These are phyloP conservation scores for Rhagonycha lutea DNA, from an alignment of 2,888 invertebrate species.

Conservation along the genomic window DNA sequence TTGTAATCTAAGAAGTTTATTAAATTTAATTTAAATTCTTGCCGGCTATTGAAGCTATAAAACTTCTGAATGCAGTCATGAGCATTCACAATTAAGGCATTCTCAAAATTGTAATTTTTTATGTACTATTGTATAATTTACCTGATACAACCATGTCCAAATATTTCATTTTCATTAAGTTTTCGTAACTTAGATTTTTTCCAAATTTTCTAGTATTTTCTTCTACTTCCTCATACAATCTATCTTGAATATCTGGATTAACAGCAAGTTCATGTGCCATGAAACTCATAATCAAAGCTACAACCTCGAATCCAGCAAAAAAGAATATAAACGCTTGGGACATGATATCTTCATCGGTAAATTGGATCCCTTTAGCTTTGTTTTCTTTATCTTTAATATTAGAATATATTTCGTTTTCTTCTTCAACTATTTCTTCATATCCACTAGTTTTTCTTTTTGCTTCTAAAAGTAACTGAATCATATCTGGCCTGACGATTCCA, in stretches of 20 bases:
- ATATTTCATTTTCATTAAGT: conserved; percentile 2
- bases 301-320: conserved; percentile 59
- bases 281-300: conserved; percentile 57
- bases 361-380: conserved; percentile 7
- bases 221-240: background rate
- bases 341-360: conserved; percentile 57
- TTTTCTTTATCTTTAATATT: background rate
- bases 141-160: conserved; percentile 3
- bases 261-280: conserved; percentile 62
- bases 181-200: background rate
- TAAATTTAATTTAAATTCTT: too few species aligned
- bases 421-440: conserved; percentile 23
- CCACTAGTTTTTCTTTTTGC: conserved; percentile 43
- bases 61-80: too few species aligned
- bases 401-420: background rate
- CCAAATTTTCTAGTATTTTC: background rate
- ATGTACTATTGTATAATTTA: conserved; percentile 2
- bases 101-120: too few species aligned
- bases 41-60: too few species aligned
- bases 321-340: conserved; percentile 62
- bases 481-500: conserved; percentile 48
- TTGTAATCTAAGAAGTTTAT: too few species aligned
- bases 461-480: conserved; percentile 51
- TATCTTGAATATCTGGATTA: conserved; percentile 62
- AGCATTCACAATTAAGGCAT: too few species aligned